Base-by-base conservation (phyloP, 2,797 vertebrate species). In the Xiphorhynchus erythropygius region DNA sequence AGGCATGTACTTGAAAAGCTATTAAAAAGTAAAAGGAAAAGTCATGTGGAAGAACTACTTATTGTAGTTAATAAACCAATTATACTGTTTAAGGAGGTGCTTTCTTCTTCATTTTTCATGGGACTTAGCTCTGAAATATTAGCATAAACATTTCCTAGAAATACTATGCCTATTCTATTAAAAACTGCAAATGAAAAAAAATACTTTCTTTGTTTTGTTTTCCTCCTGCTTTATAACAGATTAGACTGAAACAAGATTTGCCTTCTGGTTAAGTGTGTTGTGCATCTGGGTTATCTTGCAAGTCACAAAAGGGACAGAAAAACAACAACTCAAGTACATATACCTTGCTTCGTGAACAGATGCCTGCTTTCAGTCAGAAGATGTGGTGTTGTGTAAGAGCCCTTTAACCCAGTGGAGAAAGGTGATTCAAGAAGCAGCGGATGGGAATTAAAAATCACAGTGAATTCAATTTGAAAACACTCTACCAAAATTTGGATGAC, bases 21-120 rank as follows among this genome's bases (percentile, higher is more conserved):
- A 90, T 95, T 90, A 89, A 77, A 85, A 92, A 77, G 84, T 71
- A 69, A 91, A 94, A 60, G 32, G 24, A 80, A 91, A 91, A 84
- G 42, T 49, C 27, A 64, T 32, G 10, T 87, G 65, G 55, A 87
- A 85, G 50, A 91, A 59, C 3, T 3, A 79, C 28, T 53, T 93
- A 57, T 68, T 62, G 41, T 28, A 24, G 24, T 70, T 93, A 91
- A 94, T 83, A 68, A 73, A 78, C 10, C 60, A 83, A 83, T 85
- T 74, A 68, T 6, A 50, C 25, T 30, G 35, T 65, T 92, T 85
- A 47, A 90, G 73, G 53, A 62, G 49, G 22, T 80, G 42, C 17
- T 75, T 68, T 49, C 33, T 77, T 81, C 57, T 94, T 75, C 30
- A 70, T 13, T 95, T 94, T 80, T 69, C 42, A 30, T 15, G 37